Percentiles rank a stretch among this genome's conserved stretches.
phyloP scores from a whole-genome alignment of 2,797 vertebrate species.

The Morelia viridis region DNA sequence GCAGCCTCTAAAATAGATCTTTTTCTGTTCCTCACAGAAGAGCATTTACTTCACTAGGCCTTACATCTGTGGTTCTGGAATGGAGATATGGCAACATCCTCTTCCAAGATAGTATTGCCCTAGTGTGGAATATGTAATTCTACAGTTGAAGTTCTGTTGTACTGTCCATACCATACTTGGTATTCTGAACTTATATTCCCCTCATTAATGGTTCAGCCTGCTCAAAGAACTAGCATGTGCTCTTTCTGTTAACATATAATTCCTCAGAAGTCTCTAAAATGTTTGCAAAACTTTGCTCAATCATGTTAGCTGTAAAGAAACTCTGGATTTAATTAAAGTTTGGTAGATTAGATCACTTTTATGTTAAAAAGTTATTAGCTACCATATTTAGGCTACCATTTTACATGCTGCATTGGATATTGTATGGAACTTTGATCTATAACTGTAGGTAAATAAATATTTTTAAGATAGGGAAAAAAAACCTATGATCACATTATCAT shows the following conservation, averaged over 20 bases:
- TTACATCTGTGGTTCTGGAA: background rate
- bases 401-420: too few relatives aligned
- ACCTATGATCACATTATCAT: too few relatives aligned
- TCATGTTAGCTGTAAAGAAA: background rate
- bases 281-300: background rate
- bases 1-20: too few relatives aligned
- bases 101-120: background rate
- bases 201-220: background rate
- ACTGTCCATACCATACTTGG: background rate
- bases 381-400: too few relatives aligned
- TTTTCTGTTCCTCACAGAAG: too few relatives aligned
- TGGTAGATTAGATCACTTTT: background rate
- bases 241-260: background rate
- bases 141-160: background rate
- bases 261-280: background rate
- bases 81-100: background rate
- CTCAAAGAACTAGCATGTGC: background rate
- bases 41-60: background rate
- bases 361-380: background rate
- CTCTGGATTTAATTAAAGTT: background rate
- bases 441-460: background rate
- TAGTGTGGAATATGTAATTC: background rate
- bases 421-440: too few relatives aligned
- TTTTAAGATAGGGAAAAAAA: too few relatives aligned
- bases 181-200: background rate